Base-by-base conservation (phyloP, 2,797 vertebrate genomes). In the Corythornis leucogaster region DNA sequence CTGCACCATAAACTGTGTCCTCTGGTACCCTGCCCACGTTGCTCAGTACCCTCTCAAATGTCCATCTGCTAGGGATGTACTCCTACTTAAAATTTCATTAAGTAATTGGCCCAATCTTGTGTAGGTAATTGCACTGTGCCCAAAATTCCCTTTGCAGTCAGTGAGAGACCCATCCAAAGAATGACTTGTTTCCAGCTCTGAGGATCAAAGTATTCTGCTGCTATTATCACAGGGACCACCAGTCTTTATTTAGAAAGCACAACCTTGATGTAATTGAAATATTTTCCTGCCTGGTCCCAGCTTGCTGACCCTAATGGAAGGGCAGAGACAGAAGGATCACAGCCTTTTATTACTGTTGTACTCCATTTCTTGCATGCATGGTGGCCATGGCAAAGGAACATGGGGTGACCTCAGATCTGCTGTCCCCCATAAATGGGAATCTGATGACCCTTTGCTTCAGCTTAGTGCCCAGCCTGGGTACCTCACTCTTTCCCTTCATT, bases 161-260 rank as follows among this genome's bases (percentile, higher is more conserved):
- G 6, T 35, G 68, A 90, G 88, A 91, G 71, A 55, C 38, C 45
- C 22, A 31, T 45, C 31, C 69, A 86, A 62, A 87, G 63, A 93
- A 74, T 58, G 64, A 21, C 30, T 88, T 88, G 45, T 58, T 85
- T 87, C 75, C 46, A 8, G 71, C 61, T 70, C 58, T 64, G 62
- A 82, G 88, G 80, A 90, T 89, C 80, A 80, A 91, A 93, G 61
- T 67, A 87, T 82, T 89, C 75, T 55, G 63, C 78, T 35, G 51
- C 11, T 61, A 73, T 90, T 92, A 80, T 30, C 93, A 94, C 89
- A 94, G 90, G 84, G 73, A 71, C 76, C 46, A 76, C 40, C 26
- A 69, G 73, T 66, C 70, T 96, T 94, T 94, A 92, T 90, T 95
- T 94, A 93, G 88, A 80, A 92, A 93, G 35, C 40, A 58, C 62